These are phyloP conservation scores for Aegithalos caudatus DNA, from an alignment of 2,113 vertebrate genomes.

Conservation along the genomic window DNA sequence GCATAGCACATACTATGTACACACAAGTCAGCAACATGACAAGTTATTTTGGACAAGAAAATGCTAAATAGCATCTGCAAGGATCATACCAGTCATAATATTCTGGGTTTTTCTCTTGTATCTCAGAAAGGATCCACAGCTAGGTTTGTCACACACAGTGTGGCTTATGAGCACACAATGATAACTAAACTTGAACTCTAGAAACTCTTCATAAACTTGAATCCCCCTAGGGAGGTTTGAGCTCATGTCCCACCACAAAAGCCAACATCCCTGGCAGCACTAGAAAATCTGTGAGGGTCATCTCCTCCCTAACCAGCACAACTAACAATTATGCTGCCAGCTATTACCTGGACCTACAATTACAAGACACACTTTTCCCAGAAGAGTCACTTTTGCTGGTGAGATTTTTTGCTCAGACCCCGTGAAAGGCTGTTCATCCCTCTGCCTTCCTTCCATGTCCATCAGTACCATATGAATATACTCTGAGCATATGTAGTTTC, in stretches of 20 bases:
- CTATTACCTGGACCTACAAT: fast-evolving
- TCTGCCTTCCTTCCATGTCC: no score
- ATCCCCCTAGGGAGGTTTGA: background rate
- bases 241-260: background rate
- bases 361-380: background rate
- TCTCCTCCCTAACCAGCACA: background rate
- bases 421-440: fast-evolving
- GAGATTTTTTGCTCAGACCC: background rate
- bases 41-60: background rate
- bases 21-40: background rate
- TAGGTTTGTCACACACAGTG: fast-evolving
- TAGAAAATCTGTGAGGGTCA: no score
- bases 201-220: no score
- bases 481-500: background rate
- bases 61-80: background rate
- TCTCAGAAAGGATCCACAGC: background rate
- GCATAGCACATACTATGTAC: background rate
- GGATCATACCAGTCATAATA: background rate
- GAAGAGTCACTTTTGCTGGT: background rate
- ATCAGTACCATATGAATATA: fast-evolving
- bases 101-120: background rate
- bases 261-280: fast-evolving
- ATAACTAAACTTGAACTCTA: background rate
- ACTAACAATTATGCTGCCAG: background rate
- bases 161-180: fast-evolving